phyloP scores from a whole-genome alignment of 1,140 invertebrate genomes.

The Sinella curviseta region DNA sequence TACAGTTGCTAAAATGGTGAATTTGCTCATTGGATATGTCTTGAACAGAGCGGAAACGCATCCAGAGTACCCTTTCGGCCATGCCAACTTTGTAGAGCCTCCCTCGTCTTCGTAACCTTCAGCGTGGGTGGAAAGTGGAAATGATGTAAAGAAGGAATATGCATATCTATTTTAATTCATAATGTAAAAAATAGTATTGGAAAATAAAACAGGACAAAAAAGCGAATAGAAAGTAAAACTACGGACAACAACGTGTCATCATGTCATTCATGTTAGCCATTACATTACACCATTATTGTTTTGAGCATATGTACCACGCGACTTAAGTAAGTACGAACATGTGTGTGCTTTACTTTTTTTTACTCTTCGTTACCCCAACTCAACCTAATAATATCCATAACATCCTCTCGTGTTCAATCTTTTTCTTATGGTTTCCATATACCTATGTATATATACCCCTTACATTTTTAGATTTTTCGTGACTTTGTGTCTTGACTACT shows the following conservation, averaged over 20 bases:
- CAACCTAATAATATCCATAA: neutral
- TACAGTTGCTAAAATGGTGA: neutral
- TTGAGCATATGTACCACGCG: neutral
- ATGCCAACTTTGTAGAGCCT: neutral
- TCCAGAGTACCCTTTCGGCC: conserved; percentile 19
- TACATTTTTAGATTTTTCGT: neutral
- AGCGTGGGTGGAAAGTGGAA: neutral
- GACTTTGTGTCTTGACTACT: neutral
- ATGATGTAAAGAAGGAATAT: too few species aligned
- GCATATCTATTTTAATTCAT: too few species aligned
- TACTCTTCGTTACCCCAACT: neutral
- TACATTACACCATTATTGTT: too few species aligned
- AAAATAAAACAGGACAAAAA: too few species aligned
- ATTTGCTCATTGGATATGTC: neutral
- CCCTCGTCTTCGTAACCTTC: neutral
- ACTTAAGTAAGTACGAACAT: neutral
- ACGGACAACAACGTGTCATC: too few species aligned
- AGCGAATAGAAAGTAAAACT: too few species aligned
- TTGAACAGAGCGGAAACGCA: neutral
- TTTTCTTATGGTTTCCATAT: neutral
- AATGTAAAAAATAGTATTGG: too few species aligned
- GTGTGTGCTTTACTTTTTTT: neutral
- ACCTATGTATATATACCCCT: neutral
- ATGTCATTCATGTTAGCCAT: too few species aligned
- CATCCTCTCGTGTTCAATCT: neutral